phyloP scores from a whole-genome alignment of 2,797 vertebrate species.

The Phoebastria nigripes region DNA sequence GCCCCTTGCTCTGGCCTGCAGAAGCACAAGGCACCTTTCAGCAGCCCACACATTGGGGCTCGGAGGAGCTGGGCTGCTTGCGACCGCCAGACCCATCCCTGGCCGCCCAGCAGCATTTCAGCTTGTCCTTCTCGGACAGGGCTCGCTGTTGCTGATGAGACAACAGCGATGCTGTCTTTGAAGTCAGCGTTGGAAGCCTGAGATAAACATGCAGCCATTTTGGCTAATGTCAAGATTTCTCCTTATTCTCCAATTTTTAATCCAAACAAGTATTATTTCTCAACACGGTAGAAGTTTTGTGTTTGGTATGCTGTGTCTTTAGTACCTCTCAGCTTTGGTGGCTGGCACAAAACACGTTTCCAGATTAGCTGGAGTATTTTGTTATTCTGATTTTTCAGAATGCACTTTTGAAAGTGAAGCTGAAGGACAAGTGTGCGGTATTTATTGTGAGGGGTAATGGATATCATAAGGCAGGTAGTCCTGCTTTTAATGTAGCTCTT shows the following conservation, averaged over 20 bases:
- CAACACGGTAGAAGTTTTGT: rapidly evolving
- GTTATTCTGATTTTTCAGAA: background rate
- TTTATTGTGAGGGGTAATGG: background rate
- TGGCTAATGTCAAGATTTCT: background rate
- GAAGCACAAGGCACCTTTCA: background rate
- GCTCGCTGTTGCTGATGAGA: background rate
- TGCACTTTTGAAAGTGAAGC: background rate
- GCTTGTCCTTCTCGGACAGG: background rate
- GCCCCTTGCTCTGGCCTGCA: rapidly evolving
- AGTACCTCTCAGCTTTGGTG: background rate
- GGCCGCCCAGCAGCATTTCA: background rate
- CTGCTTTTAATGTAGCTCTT: background rate
- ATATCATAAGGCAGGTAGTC: background rate
- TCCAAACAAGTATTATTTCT: background rate
- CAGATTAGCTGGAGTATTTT: background rate
- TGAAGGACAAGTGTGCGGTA: rapidly evolving
- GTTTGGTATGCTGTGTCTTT: background rate
- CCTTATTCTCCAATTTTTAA: background rate
- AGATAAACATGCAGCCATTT: background rate
- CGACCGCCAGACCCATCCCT: rapidly evolving
- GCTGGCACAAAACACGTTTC: background rate
- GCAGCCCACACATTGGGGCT: rapidly evolving
- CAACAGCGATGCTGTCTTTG: background rate
- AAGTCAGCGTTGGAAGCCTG: background rate
- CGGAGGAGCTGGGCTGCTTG: background rate